A percentile compares a stretch with the other conserved stretches of the same genome.
phyloP scores from a whole-genome alignment of 2,113 vertebrate genomes.

The Nibea albiflora region DNA sequence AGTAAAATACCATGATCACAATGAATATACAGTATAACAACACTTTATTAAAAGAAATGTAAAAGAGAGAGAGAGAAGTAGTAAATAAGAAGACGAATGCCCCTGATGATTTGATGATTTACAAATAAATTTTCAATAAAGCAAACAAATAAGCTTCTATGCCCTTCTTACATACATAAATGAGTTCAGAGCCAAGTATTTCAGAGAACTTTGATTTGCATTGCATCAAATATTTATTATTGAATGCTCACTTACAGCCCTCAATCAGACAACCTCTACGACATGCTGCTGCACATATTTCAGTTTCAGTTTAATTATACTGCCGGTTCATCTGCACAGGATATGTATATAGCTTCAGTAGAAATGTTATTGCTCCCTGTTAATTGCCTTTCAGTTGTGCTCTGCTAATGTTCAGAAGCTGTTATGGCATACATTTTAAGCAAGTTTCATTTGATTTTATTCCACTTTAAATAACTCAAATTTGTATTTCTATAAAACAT shows the following conservation, averaged over 20 bases:
- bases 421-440: neutral
- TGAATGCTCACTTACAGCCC: neutral
- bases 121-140: neutral
- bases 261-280: neutral
- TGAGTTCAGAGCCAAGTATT: neutral
- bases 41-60: too few relatives aligned
- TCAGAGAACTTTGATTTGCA: neutral
- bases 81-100: neutral
- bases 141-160: neutral
- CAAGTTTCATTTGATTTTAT: conserved; percentile 8
- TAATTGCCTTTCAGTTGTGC: conserved; percentile 24
- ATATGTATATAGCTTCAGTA: neutral
- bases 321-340: conserved; percentile 5
- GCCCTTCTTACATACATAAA: neutral
- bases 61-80: neutral
- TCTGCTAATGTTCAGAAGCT: neutral
- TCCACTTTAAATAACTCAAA: conserved; percentile 11
- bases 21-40: neutral
- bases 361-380: conserved; percentile 15
- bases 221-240: neutral
- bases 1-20: neutral
- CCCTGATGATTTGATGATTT: neutral
- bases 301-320: conserved; percentile 22
- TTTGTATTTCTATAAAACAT: conserved; percentile 12
- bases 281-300: neutral